These are phyloP conservation scores for Aphelinus certus DNA, from an alignment of 1,140 invertebrate genomes.

Conservation along the genomic window DNA sequence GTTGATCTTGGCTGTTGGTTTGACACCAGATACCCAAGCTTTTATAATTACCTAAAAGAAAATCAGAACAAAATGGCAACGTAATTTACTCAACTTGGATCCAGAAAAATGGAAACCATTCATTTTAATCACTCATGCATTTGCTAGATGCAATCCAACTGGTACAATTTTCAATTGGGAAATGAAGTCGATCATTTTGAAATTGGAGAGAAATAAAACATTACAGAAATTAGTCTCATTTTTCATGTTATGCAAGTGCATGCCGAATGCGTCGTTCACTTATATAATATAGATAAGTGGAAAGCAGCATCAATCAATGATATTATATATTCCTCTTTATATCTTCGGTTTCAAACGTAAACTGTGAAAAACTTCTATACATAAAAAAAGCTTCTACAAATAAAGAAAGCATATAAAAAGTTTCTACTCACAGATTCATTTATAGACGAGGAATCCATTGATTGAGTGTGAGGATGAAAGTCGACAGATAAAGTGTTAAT, in stretches of 20 bases:
- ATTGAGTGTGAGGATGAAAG: constrained; percentile 55
- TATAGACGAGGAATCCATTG: constrained; percentile 56
- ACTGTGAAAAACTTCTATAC: too few relatives aligned
- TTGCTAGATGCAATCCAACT: not conserved
- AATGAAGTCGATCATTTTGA: constrained; percentile 24
- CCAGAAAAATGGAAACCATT: constrained; percentile 25
- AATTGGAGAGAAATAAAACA: constrained; percentile 17
- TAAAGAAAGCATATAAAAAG: constrained; percentile 44
- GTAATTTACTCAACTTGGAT: constrained; percentile 16
- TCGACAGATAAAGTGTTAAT: not conserved
- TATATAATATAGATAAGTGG: too few relatives aligned
- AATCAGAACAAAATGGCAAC: constrained; percentile 1
- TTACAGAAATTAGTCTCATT: not conserved
- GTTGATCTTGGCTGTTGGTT: constrained; percentile 30
- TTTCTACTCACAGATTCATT: constrained; percentile 61
- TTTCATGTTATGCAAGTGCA: not conserved
- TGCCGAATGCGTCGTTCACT: not conserved
- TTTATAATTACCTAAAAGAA: constrained; percentile 26
- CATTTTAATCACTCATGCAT: constrained; percentile 38
- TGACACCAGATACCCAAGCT: not conserved
- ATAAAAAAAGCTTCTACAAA: constrained; percentile 2
- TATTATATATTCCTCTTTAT: too few relatives aligned
- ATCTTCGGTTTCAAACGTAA: too few relatives aligned
- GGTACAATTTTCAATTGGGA: constrained; percentile 30
- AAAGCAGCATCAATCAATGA: too few relatives aligned